Base-by-base conservation (phyloP, 2,797 vertebrate genomes). In the Tarsius wallacei region DNA sequence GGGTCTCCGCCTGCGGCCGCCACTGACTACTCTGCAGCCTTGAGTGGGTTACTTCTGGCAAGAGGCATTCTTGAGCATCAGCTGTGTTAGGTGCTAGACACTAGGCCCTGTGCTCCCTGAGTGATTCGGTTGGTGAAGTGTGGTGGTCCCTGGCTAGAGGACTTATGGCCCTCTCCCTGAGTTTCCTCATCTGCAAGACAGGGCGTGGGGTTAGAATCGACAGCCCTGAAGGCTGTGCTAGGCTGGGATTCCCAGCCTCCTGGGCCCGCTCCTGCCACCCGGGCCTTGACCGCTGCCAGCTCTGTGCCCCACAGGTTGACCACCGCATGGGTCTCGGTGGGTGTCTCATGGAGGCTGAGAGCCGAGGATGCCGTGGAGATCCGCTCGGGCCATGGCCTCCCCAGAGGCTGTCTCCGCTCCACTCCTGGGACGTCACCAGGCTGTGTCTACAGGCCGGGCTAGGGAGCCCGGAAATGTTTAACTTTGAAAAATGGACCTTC, bases 401-500 rank as follows among this genome's bases (percentile, higher is more conserved):
- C 36, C 0, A 31, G 77, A 0, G 42, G 28, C 91, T 68, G 4
- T 61, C 74, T 57, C 1, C 49, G 64, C 59, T 33, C 19, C 0
- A 0, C 66, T 70, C 36, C 36, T 9, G 1, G 42, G 76, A 1
- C 24, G 42, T 59, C 5, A 36, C 73, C 64, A 28, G 89, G 89
- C 94, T 96, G 66, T 36, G 9, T 88, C 86, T 33, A 31, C 31
- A 87, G 89, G 26, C 78, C 19, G 91, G 63, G 81, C 83, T 42
- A 0, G n/a, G 89, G 87, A 95, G 86, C 94, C 96, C 36, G 95
- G 80, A 90, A 81, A 91, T 94, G 93, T 95, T 97, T 94, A 97
- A 91, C 97, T 98, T 95, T 97, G 98, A 97, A 87, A 96, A 95
- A 97, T 96, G 96, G 96, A 95, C 97, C 96, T 97, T 98, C 97